Percentiles rank a stretch among this genome's conserved stretches.
These are phyloP conservation scores for Larimichthys crocea DNA, from an alignment of 2,113 vertebrate species.

Conservation along the genomic window DNA sequence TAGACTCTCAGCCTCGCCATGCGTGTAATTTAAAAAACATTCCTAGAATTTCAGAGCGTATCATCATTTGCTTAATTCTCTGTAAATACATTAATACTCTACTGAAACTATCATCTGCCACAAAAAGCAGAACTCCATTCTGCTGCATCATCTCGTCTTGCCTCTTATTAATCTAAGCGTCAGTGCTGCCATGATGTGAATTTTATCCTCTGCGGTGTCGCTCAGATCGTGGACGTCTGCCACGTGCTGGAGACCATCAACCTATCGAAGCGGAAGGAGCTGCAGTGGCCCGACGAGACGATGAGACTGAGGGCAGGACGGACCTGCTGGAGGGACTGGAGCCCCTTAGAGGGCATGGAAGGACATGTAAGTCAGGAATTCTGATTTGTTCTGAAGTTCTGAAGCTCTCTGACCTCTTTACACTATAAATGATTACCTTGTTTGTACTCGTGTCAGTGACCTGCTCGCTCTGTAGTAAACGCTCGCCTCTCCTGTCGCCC, in stretches of 20 bases:
- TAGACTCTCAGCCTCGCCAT: too few relatives aligned
- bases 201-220: conserved; percentile 2
- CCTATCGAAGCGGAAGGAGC: conserved; percentile 96
- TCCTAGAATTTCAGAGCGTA: background rate
- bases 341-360: conserved; percentile 99
- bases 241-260: conserved; percentile 97
- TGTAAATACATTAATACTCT: background rate
- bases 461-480: conserved; percentile 25
- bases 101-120: background rate
- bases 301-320: conserved; percentile 95
- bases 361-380: conserved; percentile 90
- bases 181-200: background rate
- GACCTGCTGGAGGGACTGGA: conserved; percentile 99
- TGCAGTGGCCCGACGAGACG: conserved; percentile 97
- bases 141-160: background rate
- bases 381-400: background rate
- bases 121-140: background rate
- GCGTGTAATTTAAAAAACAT: background rate
- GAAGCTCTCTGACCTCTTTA: background rate
- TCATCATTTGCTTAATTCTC: background rate
- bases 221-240: conserved; percentile 91
- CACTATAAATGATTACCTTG: conserved; percentile 17
- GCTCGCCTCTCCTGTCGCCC: conserved; percentile 30
- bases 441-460: conserved; percentile 35
- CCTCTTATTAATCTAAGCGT: too few relatives aligned